Conservation (phyloP, 2,797 vertebrate species). For the Macropus fuliginosus region DNA sequence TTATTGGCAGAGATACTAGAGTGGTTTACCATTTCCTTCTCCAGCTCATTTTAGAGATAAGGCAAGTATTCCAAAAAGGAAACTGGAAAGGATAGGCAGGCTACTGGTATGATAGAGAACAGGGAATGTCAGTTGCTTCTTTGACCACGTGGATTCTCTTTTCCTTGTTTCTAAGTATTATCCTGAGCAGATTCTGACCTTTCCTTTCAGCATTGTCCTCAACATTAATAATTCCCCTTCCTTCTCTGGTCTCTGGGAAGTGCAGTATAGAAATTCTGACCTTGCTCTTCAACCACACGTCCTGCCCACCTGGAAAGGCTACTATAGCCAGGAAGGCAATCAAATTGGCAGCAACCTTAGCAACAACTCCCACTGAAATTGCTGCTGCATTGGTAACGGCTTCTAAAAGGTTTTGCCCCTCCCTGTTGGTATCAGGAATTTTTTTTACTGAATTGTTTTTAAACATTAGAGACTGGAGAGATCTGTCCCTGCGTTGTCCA, state of each 20-base stretch:
- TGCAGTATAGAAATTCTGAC: constrained; percentile 78
- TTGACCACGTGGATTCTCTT: not conserved
- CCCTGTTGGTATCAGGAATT: constrained; percentile 63
- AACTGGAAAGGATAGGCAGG: too few relatives aligned
- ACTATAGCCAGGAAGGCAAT: constrained; percentile 93
- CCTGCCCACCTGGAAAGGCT: constrained; percentile 76
- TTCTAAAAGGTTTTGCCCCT: constrained; percentile 90
- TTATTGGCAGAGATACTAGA: too few relatives aligned
- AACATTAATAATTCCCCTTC: constrained; percentile 83
- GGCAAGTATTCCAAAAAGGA: too few relatives aligned
- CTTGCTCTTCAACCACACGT: constrained; percentile 78
- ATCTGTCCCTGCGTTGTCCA: not conserved
- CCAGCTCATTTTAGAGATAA: too few relatives aligned
- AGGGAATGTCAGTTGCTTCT: not conserved
- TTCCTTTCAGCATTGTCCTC: constrained; percentile 75
- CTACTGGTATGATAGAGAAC: not conserved
- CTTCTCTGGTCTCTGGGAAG: constrained; percentile 87
- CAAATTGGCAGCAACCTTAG: constrained; percentile 92
- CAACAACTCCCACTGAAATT: constrained; percentile 88
- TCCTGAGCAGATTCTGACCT: not conserved
- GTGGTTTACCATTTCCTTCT: too few relatives aligned
- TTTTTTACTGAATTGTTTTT: not conserved
- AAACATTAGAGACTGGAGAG: not conserved
- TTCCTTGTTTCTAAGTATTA: not conserved
- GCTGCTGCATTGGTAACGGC: constrained; percentile 90